Evolutionary conservation across 2,113 vertebrate species (phyloP), one percentile per base, ranked within the genome.

Genomic region (Corvus cornix): DNA sequence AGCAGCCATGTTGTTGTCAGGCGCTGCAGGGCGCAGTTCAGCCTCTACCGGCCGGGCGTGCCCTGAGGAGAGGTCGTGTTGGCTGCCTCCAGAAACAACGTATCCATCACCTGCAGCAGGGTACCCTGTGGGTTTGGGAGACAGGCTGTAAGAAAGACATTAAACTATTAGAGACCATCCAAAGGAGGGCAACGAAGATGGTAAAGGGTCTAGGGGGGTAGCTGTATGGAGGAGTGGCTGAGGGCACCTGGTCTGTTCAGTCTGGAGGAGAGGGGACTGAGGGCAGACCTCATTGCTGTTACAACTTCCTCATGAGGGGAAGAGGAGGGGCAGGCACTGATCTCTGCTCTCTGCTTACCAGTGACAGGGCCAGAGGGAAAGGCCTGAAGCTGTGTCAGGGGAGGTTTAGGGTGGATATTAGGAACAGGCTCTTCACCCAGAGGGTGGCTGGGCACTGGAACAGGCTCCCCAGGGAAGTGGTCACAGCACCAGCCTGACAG

Each of bases 121-220:
- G 43, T 3, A 8, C 20, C 17, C 24, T 13, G 44, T 11, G 3
- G 10, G 6, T 10, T 24, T 7, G 52, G 28, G 23, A 49, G 44
- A 6, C 66, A 10, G 24, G 2, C 1, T 0, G 6, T 3, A 5
- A 10, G 5, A 12, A 7, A 16, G 30, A 6, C 2, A 5, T 2
- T 17, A 1, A 11, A 5, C 35, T 26, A 16, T 6, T 27, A 52
- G 35, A 76, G 9, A 37, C 7, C 46, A 6, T 5, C 21, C 37
- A 19, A 8, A 21, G 52, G 9, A 49, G 31, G 37, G 17, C 14
- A 16, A 4, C 1, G 4, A 33, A 31, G 17, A 44, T 22, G 46
- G 17, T 35, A 2, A 68, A 35, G 16, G 22, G 33, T 17, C 26
- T 7, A 8, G 6, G 3, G 20, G 28, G 44, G 7, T 21, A 27